Percentiles rank a stretch among this genome's conserved stretches.
Conservation (phyloP, 2,888 invertebrate genomes). For the Drosophila multiciliata region DNA sequence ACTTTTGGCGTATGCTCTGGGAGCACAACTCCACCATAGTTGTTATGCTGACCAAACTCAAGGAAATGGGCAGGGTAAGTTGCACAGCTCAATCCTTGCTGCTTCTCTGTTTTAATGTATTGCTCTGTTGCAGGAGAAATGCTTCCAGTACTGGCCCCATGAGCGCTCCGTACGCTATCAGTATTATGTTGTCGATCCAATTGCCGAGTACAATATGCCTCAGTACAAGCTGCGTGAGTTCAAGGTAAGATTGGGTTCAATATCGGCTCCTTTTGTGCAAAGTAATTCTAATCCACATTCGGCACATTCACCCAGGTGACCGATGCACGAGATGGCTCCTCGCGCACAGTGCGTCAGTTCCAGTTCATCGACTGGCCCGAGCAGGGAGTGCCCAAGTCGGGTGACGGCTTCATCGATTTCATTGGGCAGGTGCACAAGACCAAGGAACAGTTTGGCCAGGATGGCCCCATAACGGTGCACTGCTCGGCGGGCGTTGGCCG, state of each 20-base stretch:
- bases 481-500: slow-evolving; percentile 99
- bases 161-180: slow-evolving; percentile 98
- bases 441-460: slow-evolving; percentile 99
- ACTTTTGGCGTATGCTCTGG: slow-evolving; percentile 99
- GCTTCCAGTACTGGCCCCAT: slow-evolving; percentile 99
- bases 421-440: slow-evolving; percentile 99
- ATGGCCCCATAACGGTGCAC: slow-evolving; percentile 99
- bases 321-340: slow-evolving; percentile 98
- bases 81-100: neutral
- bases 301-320: slow-evolving; percentile 88
- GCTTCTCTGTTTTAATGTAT: neutral
- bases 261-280: neutral
- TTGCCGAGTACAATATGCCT: slow-evolving; percentile 99
- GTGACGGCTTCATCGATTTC: slow-evolving; percentile 99
- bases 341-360: slow-evolving; percentile 97
- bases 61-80: slow-evolving; percentile 98
- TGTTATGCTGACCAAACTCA: slow-evolving; percentile 98
- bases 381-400: slow-evolving; percentile 98
- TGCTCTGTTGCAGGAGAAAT: slow-evolving; percentile 93
- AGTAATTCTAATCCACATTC: neutral
- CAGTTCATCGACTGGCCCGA: slow-evolving; percentile 99
- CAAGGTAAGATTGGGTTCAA: slow-evolving; percentile 87
- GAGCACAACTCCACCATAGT: slow-evolving; percentile 99
- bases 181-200: slow-evolving; percentile 99
- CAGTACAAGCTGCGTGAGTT: slow-evolving; percentile 99